Evolutionary conservation across 2,888 invertebrate genomes (phyloP).

Genomic region (Neoitamus cyanurus): DNA sequence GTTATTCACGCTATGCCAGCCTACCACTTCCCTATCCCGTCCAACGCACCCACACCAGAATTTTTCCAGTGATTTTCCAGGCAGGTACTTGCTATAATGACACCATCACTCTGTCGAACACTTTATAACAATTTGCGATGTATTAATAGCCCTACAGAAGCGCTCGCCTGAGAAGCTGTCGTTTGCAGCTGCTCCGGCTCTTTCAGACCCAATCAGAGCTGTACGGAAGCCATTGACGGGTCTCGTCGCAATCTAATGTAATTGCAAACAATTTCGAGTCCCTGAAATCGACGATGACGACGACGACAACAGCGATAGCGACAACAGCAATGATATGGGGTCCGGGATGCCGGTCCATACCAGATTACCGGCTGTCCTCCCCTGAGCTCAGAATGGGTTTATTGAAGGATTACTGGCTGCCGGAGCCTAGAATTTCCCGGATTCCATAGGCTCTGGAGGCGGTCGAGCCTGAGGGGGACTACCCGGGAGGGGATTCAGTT

Average conservation of each 20-base stretch:
- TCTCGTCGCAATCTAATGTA: slow-evolving; percentile 15
- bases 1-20: not conserved
- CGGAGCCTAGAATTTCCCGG: not conserved
- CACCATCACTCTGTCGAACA: not conserved
- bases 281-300: not conserved
- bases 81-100: not conserved
- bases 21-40: not conserved
- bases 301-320: not conserved
- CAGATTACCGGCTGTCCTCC: slow-evolving; percentile 5
- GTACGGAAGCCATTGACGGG: slow-evolving; percentile 17
- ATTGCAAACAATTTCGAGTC: slow-evolving; percentile 32
- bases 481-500: not conserved
- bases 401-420: not conserved
- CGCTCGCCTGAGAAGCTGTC: not conserved
- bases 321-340: not conserved
- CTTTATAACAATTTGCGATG: not conserved
- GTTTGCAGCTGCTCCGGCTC: slow-evolving; percentile 22
- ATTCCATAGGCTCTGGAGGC: not conserved
- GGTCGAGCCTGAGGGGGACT: not conserved
- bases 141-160: not conserved
- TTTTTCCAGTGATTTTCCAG: not conserved
- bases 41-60: not conserved
- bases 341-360: not conserved
- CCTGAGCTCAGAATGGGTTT: not conserved
- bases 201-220: slow-evolving; percentile 21